Evolutionary conservation across 2,797 vertebrate species (phyloP).

Genomic region (Tenualosa thibaudeaui): DNA sequence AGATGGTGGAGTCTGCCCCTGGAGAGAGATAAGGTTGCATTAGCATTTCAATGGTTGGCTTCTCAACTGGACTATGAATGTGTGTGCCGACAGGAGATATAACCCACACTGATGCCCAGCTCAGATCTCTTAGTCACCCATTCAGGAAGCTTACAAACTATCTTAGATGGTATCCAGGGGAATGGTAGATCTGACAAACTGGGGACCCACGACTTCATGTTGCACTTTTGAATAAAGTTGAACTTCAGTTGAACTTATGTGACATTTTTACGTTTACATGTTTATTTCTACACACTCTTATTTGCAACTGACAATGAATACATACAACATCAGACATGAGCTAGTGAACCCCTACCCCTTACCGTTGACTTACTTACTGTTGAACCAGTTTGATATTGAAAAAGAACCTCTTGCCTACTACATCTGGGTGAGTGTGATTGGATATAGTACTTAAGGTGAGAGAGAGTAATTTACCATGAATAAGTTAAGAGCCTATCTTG

Average conservation of each 20-base stretch:
- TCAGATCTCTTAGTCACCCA: constrained; percentile 2
- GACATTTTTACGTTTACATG: not conserved
- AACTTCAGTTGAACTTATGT: not conserved
- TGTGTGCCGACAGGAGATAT: not conserved
- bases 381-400: not conserved
- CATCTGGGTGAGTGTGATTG: not conserved
- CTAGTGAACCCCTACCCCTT: not conserved
- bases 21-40: constrained; percentile 54
- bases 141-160: not conserved
- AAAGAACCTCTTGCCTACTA: not conserved
- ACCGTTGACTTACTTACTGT: not conserved
- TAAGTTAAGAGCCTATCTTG: not conserved
- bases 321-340: not conserved
- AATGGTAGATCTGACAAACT: not conserved
- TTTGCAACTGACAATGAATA: not conserved
- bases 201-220: not conserved
- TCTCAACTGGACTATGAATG: constrained; percentile 22
- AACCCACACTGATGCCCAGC: not conserved
- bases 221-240: not conserved
- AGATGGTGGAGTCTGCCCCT: constrained; percentile 44
- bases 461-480: not conserved
- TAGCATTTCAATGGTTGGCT: constrained; percentile 57
- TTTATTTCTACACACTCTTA: not conserved
- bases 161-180: not conserved
- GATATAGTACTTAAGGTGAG: not conserved